A percentile compares a stretch with the other conserved stretches of the same genome.
Conservation (phyloP, 1,140 invertebrate genomes). For the Elymnias hypermnestra region DNA sequence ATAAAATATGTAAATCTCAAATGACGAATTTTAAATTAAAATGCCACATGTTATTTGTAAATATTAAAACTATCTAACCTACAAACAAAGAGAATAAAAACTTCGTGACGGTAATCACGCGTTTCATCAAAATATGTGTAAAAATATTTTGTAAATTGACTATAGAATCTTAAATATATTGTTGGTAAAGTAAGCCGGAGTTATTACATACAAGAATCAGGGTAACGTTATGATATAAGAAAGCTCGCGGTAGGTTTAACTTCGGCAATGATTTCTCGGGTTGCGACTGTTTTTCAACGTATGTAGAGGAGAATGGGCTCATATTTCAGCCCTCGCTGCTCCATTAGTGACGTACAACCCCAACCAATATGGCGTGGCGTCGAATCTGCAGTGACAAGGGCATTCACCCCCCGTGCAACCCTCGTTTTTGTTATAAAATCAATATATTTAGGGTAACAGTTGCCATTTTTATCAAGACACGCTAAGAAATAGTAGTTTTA, state of each 20-base stretch:
- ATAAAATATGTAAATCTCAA: no score
- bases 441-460: constrained; percentile 56
- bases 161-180: no score
- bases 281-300: constrained; percentile 53
- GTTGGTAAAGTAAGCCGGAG: constrained; percentile 14
- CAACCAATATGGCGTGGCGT: constrained; percentile 62
- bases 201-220: constrained; percentile 30
- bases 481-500: no score
- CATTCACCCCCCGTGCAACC: constrained; percentile 64
- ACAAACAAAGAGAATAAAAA: no score
- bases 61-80: no score
- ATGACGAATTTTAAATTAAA: no score
- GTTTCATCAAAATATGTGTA: no score
- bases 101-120: no score
- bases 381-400: constrained; percentile 67
- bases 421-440: constrained; percentile 72
- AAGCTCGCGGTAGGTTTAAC: constrained; percentile 44
- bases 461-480: constrained; percentile 33
- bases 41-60: no score
- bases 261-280: constrained; percentile 46
- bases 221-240: constrained; percentile 29
- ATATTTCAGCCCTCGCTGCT: constrained; percentile 65
- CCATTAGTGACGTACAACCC: constrained; percentile 65
- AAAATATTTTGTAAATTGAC: no score
- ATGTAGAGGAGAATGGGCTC: constrained; percentile 54